Percentiles rank a stretch among this genome's conserved stretches.
phyloP scores from a whole-genome alignment of 2,113 vertebrate genomes.

The Zosterops hypoxanthus region DNA sequence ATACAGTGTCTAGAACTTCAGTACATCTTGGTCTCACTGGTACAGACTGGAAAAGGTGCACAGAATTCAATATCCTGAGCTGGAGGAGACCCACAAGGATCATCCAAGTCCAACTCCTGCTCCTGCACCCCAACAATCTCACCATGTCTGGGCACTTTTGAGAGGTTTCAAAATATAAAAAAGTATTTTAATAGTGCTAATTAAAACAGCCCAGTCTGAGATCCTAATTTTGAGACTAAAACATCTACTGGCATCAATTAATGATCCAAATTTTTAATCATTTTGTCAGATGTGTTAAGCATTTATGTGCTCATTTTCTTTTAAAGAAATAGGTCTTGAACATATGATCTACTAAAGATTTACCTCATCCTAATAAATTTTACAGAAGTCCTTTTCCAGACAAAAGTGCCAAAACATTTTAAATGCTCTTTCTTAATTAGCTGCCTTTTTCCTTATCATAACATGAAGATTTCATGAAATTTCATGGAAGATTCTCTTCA shows the following conservation, averaged over 20 bases:
- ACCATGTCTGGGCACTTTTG: background rate
- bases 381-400: slow-evolving; percentile 13
- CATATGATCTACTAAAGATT: background rate
- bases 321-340: background rate
- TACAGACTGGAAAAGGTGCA: background rate
- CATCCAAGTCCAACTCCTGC: background rate
- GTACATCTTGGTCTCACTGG: background rate
- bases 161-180: background rate
- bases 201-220: background rate
- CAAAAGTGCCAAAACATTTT: background rate
- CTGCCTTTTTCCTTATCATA: background rate
- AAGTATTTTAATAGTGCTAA: background rate
- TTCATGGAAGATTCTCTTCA: background rate
- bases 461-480: background rate
- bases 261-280: background rate
- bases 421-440: background rate
- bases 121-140: background rate
- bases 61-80: background rate
- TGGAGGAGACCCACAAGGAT: background rate
- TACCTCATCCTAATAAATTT: background rate
- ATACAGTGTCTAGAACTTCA: background rate
- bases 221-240: background rate
- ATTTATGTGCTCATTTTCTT: background rate
- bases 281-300: background rate
- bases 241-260: background rate